Percentiles rank a stretch among this genome's conserved stretches.
These are phyloP conservation scores for Podocnemis expansa DNA, from an alignment of 2,113 vertebrate genomes.

Conservation along the genomic window DNA sequence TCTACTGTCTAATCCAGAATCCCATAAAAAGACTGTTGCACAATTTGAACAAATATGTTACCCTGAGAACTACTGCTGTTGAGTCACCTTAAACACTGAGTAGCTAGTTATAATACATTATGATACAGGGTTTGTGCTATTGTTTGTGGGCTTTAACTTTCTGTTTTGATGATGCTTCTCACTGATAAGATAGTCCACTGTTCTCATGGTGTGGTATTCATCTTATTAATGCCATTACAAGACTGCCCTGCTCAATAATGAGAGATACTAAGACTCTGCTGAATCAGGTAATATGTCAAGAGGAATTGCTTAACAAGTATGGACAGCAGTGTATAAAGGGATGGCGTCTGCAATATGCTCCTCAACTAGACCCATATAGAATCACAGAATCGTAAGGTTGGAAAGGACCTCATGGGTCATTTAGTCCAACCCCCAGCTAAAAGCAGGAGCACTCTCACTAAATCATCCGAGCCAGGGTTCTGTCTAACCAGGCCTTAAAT, in stretches of 20 bases:
- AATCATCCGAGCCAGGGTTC: too few species aligned
- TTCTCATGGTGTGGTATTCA: not conserved
- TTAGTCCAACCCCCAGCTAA: too few species aligned
- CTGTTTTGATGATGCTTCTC: not conserved
- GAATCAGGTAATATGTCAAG: not conserved
- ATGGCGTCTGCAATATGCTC: not conserved
- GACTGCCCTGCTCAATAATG: not conserved
- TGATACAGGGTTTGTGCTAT: not conserved
- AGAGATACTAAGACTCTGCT: not conserved
- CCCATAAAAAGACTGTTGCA: not conserved
- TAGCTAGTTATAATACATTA: not conserved
- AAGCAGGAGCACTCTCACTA: too few species aligned
- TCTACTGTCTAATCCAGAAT: not conserved
- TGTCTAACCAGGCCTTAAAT: too few species aligned
- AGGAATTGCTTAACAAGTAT: not conserved
- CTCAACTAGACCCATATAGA: not conserved
- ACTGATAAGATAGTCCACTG: not conserved
- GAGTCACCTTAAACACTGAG: not conserved
- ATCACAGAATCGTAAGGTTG: constrained; percentile 24
- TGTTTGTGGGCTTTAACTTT: not conserved
- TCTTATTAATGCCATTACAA: not conserved
- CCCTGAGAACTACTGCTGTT: not conserved
- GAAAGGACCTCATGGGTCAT: too few species aligned
- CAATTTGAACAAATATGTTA: not conserved
- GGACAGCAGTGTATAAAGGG: not conserved